A percentile compares a stretch with the other conserved stretches of the same genome.
Evolutionary conservation across 2,113 vertebrate species (phyloP).

Genomic region (Datnioides undecimradiatus): DNA sequence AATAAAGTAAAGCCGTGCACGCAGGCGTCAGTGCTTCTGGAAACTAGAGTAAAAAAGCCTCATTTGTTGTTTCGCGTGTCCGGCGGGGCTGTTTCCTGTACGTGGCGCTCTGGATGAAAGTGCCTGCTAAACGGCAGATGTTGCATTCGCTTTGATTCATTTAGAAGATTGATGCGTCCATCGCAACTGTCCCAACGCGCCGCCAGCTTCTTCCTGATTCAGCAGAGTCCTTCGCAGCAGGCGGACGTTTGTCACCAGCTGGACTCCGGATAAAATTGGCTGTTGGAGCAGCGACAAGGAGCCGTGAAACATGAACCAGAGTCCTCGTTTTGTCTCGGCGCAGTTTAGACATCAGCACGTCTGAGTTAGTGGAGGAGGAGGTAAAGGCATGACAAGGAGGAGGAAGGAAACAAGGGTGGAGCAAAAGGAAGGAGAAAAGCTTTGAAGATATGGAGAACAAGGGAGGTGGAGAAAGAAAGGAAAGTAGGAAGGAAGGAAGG

Average conservation of each 20-base stretch:
- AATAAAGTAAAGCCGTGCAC: too few species aligned
- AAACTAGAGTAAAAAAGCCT: background rate
- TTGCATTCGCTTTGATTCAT: conserved; percentile 67
- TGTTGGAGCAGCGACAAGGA: background rate
- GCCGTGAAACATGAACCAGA: background rate
- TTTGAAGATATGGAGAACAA: too few species aligned
- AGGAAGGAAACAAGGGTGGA: background rate
- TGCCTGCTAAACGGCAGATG: conserved; percentile 60
- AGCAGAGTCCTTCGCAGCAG: conserved; percentile 65
- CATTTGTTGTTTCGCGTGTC: background rate
- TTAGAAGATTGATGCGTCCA: conserved; percentile 70
- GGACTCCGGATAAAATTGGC: conserved; percentile 54
- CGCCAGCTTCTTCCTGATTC: conserved; percentile 57
- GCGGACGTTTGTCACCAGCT: conserved; percentile 46
- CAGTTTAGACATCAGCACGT: background rate
- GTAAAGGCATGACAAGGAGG: too few species aligned
- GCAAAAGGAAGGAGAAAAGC: background rate
- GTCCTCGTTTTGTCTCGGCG: rapidly evolving
- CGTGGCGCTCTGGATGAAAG: conserved; percentile 2
- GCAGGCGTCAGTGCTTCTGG: too few species aligned
- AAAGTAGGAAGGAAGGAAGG: too few species aligned
- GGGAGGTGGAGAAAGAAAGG: background rate
- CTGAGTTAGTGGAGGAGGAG: background rate
- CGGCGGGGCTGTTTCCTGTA: background rate
- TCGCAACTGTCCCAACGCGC: conserved; percentile 41